Percentiles rank a stretch among this genome's conserved stretches.
These are phyloP conservation scores for Thinocorus orbignyianus DNA, from an alignment of 2,113 vertebrate genomes.

Conservation along the genomic window DNA sequence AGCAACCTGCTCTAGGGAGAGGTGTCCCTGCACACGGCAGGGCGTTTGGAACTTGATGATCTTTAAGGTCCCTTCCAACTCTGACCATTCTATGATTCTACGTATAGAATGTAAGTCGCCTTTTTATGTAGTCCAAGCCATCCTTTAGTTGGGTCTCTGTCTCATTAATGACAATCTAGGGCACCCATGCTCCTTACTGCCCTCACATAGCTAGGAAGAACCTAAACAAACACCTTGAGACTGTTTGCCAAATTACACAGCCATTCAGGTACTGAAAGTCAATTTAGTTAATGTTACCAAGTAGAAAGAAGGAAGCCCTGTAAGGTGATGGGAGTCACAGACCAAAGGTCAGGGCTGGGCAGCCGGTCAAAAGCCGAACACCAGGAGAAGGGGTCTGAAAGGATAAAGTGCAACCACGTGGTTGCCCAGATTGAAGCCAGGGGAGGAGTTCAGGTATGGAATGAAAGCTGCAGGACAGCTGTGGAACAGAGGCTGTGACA, in stretches of 20 bases:
- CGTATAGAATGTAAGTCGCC: background rate
- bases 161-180: background rate
- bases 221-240: background rate
- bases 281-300: background rate
- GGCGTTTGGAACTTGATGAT: too few relatives aligned
- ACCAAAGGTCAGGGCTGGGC: background rate
- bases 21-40: too few relatives aligned
- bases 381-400: background rate
- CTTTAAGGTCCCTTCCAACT: too few relatives aligned
- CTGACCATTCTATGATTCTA: too few relatives aligned
- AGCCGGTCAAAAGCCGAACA: background rate
- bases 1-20: too few relatives aligned
- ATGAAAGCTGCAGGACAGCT: background rate
- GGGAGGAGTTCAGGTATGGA: background rate
- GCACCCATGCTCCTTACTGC: background rate
- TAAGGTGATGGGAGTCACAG: background rate
- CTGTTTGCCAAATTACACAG: background rate
- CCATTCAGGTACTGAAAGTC: background rate
- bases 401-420: background rate
- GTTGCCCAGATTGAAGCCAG: background rate
- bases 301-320: background rate
- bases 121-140: background rate
- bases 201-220: background rate
- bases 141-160: background rate
- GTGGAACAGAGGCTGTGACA: background rate